Evolutionary conservation across 30 jellyfish, hydroid and myxozoan genomes (phyloP), one percentile per base, ranked within the genome.

Genomic region (Cassiopea xamachana): DNA sequence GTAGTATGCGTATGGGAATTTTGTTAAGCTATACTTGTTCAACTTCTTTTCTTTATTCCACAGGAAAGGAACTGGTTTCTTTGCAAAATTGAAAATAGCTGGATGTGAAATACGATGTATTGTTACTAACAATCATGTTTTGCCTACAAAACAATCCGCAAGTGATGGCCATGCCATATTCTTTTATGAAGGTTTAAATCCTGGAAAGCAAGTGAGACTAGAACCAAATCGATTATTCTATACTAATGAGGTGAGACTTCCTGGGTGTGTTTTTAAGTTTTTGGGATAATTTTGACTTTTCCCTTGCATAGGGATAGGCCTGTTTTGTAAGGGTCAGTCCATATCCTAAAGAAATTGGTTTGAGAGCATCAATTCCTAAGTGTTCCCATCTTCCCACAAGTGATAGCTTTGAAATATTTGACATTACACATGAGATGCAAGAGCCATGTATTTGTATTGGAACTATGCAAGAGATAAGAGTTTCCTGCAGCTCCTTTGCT

Each of bases 31-130:
- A 27, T 27, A 27, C 39, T 5, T 43, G 45, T 17, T 70, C 44
- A 17, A 12, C 0, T 4, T 60, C 1, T 5, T 14, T 27, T 5
- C 55, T 68, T 9, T 17, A 64, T 71, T 16, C 39, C 51, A 19
- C 59, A 95, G 99, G 85, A 90, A 94, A 69, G 99, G 98, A 48
- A 70, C 98, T 18, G 99, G 99, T n/a, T 95, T 87, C 82, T 95
- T 87, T 88, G 97, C 97, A 39, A 64, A 58, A 39, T 46, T 95
- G 50, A 44, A 44, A 15, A 69, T 95, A 17, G 60, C 79, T n/a
- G 98, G 93, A 19, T 72, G 13, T 18, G 96, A 91, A 79, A 70
- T 73, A 17, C 67, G 43, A 69, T 88, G 95, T 18, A 91, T 95
- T 44, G 93, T 85, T 8, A 95, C 99, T 16, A 95, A 95, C 90